Conservation (phyloP, 2,888 invertebrate genomes). For the Alloplasta piceator region DNA sequence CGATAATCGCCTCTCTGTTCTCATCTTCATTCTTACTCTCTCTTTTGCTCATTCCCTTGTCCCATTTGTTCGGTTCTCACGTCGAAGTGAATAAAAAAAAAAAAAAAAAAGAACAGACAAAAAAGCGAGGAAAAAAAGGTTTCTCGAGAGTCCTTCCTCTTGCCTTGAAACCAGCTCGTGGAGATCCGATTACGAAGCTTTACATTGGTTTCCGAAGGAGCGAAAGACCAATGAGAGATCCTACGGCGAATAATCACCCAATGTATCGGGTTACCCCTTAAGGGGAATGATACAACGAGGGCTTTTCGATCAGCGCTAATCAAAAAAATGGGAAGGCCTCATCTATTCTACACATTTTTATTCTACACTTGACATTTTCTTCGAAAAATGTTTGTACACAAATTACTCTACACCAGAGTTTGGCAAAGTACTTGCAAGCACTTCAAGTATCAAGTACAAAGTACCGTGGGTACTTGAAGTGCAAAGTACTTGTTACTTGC, state of each 20-base stretch:
- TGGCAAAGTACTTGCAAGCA: too few relatives aligned
- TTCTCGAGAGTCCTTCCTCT: conserved; percentile 22
- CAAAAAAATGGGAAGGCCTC: too few relatives aligned
- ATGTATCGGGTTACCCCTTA: not conserved
- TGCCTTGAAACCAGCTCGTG: not conserved
- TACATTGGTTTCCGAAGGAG: conserved; percentile 33
- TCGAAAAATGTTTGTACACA: too few relatives aligned
- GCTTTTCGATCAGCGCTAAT: too few relatives aligned
- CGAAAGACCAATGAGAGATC: conserved; percentile 1
- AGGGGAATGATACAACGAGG: too few relatives aligned
- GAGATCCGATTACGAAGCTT: conserved; percentile 42
- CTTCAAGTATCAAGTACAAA: too few relatives aligned
- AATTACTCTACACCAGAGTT: too few relatives aligned
- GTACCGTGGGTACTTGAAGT: too few relatives aligned
- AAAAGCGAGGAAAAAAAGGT: conserved; percentile 7
- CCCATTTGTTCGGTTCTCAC: not conserved
- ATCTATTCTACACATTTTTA: too few relatives aligned
- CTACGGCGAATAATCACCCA: conserved; percentile 3
- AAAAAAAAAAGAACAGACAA: conserved; percentile 40
- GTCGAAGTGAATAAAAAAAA: not conserved
- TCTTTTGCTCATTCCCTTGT: not conserved
- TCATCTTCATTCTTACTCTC: not conserved
- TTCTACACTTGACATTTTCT: too few relatives aligned
- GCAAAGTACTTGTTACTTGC: too few relatives aligned
- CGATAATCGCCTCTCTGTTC: conserved; percentile 21